A percentile compares a stretch with the other conserved stretches of the same genome.
phyloP scores from a whole-genome alignment of 2,113 vertebrate genomes.

The Prietella phreatophila region DNA sequence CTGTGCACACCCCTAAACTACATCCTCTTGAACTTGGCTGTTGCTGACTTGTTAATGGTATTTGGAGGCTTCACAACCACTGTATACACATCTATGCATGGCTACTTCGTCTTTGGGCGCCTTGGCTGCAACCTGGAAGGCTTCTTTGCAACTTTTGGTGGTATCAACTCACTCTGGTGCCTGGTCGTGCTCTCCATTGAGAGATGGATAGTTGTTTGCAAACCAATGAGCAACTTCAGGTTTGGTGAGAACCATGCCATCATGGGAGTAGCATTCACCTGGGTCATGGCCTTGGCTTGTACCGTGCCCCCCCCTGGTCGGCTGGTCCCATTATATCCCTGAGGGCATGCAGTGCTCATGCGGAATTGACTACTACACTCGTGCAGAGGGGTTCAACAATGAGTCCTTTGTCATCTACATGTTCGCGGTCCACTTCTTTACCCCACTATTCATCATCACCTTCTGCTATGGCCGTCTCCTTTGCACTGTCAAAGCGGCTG shows the following conservation, averaged over 20 bases:
- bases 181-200: constrained; percentile 91
- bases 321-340: constrained; percentile 94
- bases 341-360: constrained; percentile 98
- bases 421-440: constrained; percentile 85
- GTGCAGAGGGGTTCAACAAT: constrained; percentile 84
- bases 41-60: constrained; percentile 94
- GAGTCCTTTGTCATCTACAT: constrained; percentile 96
- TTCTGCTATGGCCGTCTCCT: constrained; percentile 97
- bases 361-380: constrained; percentile 94
- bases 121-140: constrained; percentile 89
- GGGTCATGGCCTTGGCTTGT: constrained; percentile 83
- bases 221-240: constrained; percentile 97
- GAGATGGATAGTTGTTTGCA: constrained; percentile 93
- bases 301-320: constrained; percentile 82
- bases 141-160: constrained; percentile 91
- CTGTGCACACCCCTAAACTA: constrained; percentile 95
- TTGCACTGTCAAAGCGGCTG: constrained; percentile 94
- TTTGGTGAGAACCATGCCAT: constrained; percentile 91
- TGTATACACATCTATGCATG: constrained; percentile 87
- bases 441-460: constrained; percentile 75
- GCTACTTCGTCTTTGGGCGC: constrained; percentile 91
- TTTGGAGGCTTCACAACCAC: constrained; percentile 92
- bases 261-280: constrained; percentile 83
- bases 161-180: constrained; percentile 90
- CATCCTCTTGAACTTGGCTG: constrained; percentile 91